Percentiles rank a stretch among this genome's conserved stretches.
Evolutionary conservation across 2,113 vertebrate species (phyloP).

Genomic region (Phycodurus eques): DNA sequence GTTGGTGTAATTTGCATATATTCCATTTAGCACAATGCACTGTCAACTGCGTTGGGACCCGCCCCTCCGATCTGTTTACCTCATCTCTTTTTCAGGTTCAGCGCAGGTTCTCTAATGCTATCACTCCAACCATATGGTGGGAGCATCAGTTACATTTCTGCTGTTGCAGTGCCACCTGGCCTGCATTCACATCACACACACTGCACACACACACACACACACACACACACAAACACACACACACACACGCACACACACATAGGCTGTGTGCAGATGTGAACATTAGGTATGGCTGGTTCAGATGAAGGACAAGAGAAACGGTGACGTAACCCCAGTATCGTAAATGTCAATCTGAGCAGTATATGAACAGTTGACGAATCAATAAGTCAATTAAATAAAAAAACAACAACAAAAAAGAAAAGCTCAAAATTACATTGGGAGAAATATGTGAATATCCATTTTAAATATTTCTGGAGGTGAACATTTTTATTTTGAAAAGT

Average conservation of each 20-base stretch:
- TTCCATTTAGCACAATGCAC: slow-evolving; percentile 6
- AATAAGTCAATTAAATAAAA: too few species aligned
- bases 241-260: neutral
- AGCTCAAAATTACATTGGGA: too few species aligned
- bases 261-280: slow-evolving; percentile 12
- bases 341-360: too few species aligned
- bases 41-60: slow-evolving; percentile 24
- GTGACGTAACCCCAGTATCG: neutral
- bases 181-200: slow-evolving; percentile 37
- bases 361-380: too few species aligned
- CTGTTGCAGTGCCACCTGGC: slow-evolving; percentile 59
- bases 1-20: slow-evolving; percentile 49
- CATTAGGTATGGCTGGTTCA: slow-evolving; percentile 34
- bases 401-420: too few species aligned
- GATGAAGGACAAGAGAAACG: slow-evolving; percentile 48
- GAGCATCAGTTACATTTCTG: slow-evolving; percentile 71
- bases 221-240: slow-evolving; percentile 4
- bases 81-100: slow-evolving; percentile 52
- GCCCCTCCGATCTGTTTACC: slow-evolving; percentile 24
- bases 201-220: slow-evolving; percentile 5
- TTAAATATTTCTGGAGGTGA: too few species aligned
- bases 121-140: slow-evolving; percentile 67
- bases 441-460: too few species aligned
- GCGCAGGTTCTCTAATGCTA: slow-evolving; percentile 65
- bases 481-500: too few species aligned